Base-by-base conservation (phyloP, 2,797 vertebrate genomes). In the Syngnathus acus region DNA sequence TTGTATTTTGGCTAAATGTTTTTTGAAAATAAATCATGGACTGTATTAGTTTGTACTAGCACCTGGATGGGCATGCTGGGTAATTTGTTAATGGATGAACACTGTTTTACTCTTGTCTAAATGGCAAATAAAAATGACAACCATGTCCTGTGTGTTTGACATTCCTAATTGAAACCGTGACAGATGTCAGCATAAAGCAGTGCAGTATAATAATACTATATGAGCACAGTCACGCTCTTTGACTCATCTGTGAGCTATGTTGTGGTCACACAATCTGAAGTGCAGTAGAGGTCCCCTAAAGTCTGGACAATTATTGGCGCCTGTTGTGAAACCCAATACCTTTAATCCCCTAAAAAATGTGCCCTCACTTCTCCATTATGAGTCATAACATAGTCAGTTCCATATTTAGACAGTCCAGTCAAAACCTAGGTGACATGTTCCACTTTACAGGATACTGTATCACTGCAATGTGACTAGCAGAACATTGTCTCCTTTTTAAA, bases 291-390 rank as follows among this genome's bases (percentile, higher is more conserved):
- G 68, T 47, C 74, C 62, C 67, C 54, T 66, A 59, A 73, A 79
- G 71, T 70, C 76, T 69, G 73, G 71, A 68, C 69, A 72, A 68
- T 78, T 72, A 65, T 62, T 74, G 86, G 84, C 79, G 84, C 86
- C 89, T 87, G 80, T 90, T 90, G 76, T 90, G 90, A 89, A 91
- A 91, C 74, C 65, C 71, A 75, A 84, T 82, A 89, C 78, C 76
- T 74, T 83, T 70, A 90, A 81, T 84, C 82, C 54, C 32, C 48
- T 63, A 76, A 82, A 82, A 32, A 73, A 53, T 79, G 72, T 74
- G 76, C 74, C 75, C 74, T 68, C 19, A 72, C 69, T 79, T 77
- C 73, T 77, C 77, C 71, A 80, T 53, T 65, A 66, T 86, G 86
- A 89, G 76, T 87, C 81, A 82, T 67, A 77, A 73, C 69, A 80